phyloP scores from a whole-genome alignment of 2,888 invertebrate species.

The Entomobrya proxima region DNA sequence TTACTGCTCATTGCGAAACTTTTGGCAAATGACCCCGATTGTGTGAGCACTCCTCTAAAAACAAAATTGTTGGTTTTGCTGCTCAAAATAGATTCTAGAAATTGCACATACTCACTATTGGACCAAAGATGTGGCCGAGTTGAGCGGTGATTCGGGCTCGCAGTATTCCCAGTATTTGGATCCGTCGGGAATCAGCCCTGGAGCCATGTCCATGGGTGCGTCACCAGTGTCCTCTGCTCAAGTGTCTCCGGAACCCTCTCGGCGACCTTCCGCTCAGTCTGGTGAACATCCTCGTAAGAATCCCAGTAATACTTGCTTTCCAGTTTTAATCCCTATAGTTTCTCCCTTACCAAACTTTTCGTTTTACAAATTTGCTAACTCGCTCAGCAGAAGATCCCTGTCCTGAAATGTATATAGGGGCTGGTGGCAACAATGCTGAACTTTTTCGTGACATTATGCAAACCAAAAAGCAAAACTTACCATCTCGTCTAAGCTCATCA shows the following conservation, averaged over 20 bases:
- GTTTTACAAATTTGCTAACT: not conserved
- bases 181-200: slow-evolving; percentile 74
- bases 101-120: slow-evolving; percentile 99
- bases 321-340: not conserved
- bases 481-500: slow-evolving; percentile 91
- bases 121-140: slow-evolving; percentile 87
- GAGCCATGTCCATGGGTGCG: slow-evolving; percentile 72
- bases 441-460: slow-evolving; percentile 96
- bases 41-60: not conserved
- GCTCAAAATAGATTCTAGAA: slow-evolving; percentile 86
- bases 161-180: slow-evolving; percentile 75
- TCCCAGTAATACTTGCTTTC: not conserved
- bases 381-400: slow-evolving; percentile 42
- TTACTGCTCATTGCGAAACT: not conserved
- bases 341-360: not conserved
- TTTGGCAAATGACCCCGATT: not conserved
- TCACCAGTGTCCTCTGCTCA: slow-evolving; percentile 75
- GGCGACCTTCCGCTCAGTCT: slow-evolving; percentile 74
- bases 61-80: not conserved
- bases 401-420: slow-evolving; percentile 47
- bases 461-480: slow-evolving; percentile 91
- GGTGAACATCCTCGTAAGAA: slow-evolving; percentile 70
- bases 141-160: slow-evolving; percentile 68
- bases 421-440: slow-evolving; percentile 83
- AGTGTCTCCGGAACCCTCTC: slow-evolving; percentile 74